Evolutionary conservation across 2,797 vertebrate species (phyloP).

Genomic region (Epinephelus awoara): DNA sequence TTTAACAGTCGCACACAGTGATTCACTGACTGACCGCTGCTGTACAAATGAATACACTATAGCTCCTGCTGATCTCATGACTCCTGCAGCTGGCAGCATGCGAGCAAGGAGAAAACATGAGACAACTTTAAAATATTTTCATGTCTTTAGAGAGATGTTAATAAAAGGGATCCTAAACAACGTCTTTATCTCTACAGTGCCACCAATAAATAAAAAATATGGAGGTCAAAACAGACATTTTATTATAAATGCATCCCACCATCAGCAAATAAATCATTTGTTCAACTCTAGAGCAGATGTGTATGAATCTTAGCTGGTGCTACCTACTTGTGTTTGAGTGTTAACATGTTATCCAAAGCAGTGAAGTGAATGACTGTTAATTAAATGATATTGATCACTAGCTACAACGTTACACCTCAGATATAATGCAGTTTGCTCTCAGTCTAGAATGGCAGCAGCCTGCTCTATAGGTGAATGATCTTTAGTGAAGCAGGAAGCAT

Average conservation of each 20-base stretch:
- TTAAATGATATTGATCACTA: neutral
- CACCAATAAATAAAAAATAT: neutral
- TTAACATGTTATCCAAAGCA: conserved; percentile 45
- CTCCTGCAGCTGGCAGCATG: conserved; percentile 1
- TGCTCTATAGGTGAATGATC: conserved; percentile 57
- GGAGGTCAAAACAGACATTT: neutral
- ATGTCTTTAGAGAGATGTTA: neutral
- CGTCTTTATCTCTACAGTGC: neutral
- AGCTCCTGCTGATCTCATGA: conserved; percentile 9
- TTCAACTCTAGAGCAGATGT: conserved; percentile 13
- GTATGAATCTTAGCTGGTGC: neutral
- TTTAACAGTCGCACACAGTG: conserved; percentile 1
- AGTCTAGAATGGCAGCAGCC: conserved; percentile 19
- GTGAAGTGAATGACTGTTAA: conserved; percentile 11
- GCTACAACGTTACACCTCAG: neutral
- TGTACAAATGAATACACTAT: neutral
- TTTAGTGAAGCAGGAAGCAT: conserved; percentile 74
- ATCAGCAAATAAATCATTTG: neutral
- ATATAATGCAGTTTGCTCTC: conserved; percentile 7
- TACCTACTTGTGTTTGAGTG: conserved; percentile 3
- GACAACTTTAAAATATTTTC: neutral
- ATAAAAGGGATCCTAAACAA: neutral
- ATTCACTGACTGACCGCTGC: conserved; percentile 1
- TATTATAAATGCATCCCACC: neutral
- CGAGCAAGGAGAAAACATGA: neutral